Evolutionary conservation across 2,888 invertebrate genomes (phyloP), one percentile per base, ranked within the genome.

Genomic region (Loripinus fragilis): DNA sequence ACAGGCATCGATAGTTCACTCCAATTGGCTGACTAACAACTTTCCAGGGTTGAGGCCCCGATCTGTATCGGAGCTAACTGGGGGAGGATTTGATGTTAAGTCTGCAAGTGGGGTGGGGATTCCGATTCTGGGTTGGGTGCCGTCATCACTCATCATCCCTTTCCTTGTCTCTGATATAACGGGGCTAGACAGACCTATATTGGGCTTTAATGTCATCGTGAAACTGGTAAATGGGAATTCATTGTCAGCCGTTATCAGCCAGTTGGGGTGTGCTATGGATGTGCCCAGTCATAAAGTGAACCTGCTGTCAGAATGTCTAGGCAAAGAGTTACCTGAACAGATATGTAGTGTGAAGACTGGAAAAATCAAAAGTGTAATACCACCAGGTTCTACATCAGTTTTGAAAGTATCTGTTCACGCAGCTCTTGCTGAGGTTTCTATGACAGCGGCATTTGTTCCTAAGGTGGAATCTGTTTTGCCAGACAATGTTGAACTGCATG

Each of bases 161-260:
- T 76, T 76, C 38, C 66, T 76, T 52, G 68, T 77, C 1, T 67
- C 67, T 15, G 28, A 67, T 35, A 67, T 30, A n/a, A 35, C 66
- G 3, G 55, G 60, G 7, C 20, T 67, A 28, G 38, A 28, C 1
- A 30, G 41, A 3, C 76, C 76, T 2, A 77, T 77, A 20, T n/a
- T 77, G 12, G 76, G 76, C 23, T 77, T 71, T 42, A 72, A 77
- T 72, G 72, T 77, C 17, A 77, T 77, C n/a, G 45, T 60, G 35
- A 30, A 50, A 28, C 1, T 71, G 30, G 50, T 50, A n/a, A 70
- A 25, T 70, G 45, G 30, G 50, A 50, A 50, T 70, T 10, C 23
- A 33, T 28, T 48, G 30, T n/a, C 20, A 23, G 33, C 70, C 30
- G 60, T 60, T 33, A 33, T 23, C 20, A 42, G 41, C 41, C 55